These are phyloP conservation scores for Minunthozetes semirufus DNA, from an alignment of 2,888 invertebrate genomes.

Conservation along the genomic window DNA sequence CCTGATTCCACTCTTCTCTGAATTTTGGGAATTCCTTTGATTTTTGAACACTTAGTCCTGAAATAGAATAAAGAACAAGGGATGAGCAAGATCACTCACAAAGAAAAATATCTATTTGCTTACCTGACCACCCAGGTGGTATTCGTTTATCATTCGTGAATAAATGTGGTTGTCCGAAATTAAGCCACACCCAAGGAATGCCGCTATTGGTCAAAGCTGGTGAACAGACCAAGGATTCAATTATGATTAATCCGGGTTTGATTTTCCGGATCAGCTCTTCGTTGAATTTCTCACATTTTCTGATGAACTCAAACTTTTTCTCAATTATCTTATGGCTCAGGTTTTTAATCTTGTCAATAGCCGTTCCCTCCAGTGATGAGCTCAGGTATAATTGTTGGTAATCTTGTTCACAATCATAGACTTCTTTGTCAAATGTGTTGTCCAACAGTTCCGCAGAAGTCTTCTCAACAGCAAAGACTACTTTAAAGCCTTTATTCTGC, in stretches of 20 bases:
- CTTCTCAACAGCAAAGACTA: too few species aligned
- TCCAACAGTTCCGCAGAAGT: not conserved
- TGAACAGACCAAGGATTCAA: slow-evolving; percentile 5
- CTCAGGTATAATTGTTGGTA: too few species aligned
- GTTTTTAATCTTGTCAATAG: not conserved
- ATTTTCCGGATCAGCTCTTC: not conserved
- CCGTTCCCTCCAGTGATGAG: not conserved
- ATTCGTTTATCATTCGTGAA: not conserved
- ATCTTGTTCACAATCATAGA: not conserved
- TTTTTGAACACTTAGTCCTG: not conserved
- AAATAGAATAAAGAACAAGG: not conserved
- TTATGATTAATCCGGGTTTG: not conserved
- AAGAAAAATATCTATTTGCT: too few species aligned
- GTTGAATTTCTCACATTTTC: not conserved
- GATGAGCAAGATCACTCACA: too few species aligned
- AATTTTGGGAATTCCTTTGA: not conserved
- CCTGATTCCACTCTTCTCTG: not conserved
- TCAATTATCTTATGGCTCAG: not conserved
- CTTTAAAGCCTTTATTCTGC: too few species aligned
- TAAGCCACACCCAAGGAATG: slow-evolving; percentile 19
- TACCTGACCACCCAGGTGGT: slow-evolving; percentile 20
- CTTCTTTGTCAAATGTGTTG: not conserved
- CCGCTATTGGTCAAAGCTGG: slow-evolving; percentile 1
- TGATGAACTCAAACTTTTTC: not conserved
- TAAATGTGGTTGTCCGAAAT: not conserved